Conservation (phyloP, 2,113 vertebrate genomes). For the Lophochroa leadbeateri region DNA sequence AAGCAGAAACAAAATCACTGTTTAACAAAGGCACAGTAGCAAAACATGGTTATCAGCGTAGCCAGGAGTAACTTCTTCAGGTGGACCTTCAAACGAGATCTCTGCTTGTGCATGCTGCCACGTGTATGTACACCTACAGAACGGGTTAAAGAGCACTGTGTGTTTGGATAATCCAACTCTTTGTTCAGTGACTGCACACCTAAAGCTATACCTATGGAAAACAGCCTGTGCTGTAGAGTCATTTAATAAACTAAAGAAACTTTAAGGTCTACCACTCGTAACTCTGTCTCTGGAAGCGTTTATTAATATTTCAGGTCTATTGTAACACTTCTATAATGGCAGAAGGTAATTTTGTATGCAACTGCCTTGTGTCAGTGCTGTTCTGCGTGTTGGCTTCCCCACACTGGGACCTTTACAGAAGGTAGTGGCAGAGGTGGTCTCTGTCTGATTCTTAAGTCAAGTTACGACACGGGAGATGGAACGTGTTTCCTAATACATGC, state of each 20-base stretch:
- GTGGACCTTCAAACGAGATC: neutral
- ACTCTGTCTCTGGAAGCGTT: conserved; percentile 42
- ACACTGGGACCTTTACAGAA: neutral
- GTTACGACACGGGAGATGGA: neutral
- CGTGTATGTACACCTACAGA: neutral
- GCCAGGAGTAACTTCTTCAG: neutral
- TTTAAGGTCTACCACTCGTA: neutral
- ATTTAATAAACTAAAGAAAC: conserved; percentile 49
- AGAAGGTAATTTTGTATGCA: neutral
- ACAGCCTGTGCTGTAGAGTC: neutral
- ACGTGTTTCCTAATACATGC: neutral
- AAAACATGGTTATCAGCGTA: neutral
- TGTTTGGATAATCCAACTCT: neutral
- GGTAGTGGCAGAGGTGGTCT: neutral
- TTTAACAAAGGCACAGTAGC: neutral
- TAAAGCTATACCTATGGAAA: conserved; percentile 10
- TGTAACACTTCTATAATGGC: neutral
- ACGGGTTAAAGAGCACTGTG: neutral
- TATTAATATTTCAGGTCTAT: neutral
- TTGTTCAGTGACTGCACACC: neutral
- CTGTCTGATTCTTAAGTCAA: neutral
- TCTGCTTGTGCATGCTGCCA: neutral
- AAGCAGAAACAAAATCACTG: conserved; percentile 10
- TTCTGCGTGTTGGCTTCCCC: neutral
- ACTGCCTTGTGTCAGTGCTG: neutral